These are phyloP conservation scores for Callosobruchus maculatus DNA, from an alignment of 2,888 invertebrate genomes.

Conservation along the genomic window DNA sequence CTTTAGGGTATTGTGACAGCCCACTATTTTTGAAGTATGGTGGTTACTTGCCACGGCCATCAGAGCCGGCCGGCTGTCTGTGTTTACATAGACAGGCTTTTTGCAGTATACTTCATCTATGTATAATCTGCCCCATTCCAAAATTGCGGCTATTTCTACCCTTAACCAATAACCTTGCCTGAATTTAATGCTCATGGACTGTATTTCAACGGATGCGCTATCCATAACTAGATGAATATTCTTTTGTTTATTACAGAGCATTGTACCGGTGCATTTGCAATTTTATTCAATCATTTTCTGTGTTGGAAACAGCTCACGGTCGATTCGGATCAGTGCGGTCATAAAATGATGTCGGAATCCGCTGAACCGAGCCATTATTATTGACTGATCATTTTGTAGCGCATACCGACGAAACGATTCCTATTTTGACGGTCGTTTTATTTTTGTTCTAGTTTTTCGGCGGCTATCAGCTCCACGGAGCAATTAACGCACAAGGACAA, in stretches of 20 bases:
- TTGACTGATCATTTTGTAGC: background rate
- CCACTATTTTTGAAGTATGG: no score
- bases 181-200: background rate
- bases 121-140: no score
- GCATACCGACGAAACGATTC: background rate
- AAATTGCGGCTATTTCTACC: no score
- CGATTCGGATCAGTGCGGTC: background rate
- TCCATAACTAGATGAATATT: background rate
- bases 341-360: background rate
- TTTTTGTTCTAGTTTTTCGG: slow-evolving; percentile 33
- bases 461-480: slow-evolving; percentile 34
- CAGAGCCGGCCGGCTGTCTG: no score
- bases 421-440: slow-evolving; percentile 3
- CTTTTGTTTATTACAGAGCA: background rate
- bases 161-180: no score
- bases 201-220: background rate
- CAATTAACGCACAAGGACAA: slow-evolving; percentile 27
- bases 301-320: background rate
- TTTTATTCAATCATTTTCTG: background rate
- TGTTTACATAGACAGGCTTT: no score
- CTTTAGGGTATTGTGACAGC: no score
- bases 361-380: background rate
- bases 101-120: no score
- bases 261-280: background rate
- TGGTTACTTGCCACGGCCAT: no score